Evolutionary conservation across 2,888 invertebrate species (phyloP).

Genomic region (Candidula unifasciata): DNA sequence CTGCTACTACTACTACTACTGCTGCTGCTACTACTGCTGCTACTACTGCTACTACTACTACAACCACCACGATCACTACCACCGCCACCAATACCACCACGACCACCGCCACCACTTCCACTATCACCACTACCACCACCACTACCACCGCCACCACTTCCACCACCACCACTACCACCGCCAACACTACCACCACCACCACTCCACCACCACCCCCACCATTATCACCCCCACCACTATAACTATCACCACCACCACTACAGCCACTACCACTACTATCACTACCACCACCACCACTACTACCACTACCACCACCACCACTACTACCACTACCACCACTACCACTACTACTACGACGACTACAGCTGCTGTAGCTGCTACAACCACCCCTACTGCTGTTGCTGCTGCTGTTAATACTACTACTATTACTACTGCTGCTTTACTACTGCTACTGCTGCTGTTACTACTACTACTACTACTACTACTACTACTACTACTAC

Average conservation of each 20-base stretch:
- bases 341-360: too few species aligned
- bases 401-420: not conserved
- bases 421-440: not conserved
- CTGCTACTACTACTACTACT: not conserved
- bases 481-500: constrained; percentile 19
- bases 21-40: not conserved
- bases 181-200: not conserved
- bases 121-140: constrained; percentile 7
- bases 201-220: not conserved
- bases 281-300: constrained; percentile 9
- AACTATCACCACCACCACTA: not conserved
- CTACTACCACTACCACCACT: not conserved
- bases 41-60: constrained; percentile 16
- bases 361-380: not conserved
- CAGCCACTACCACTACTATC: not conserved
- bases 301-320: not conserved
- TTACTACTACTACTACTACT: constrained; percentile 4
- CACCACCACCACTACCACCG: constrained; percentile 14
- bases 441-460: not conserved
- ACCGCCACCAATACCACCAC: too few species aligned
- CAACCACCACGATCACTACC: too few species aligned
- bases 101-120: not conserved
- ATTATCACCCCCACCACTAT: not conserved
- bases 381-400: not conserved
- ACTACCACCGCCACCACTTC: constrained; percentile 10